phyloP scores from a whole-genome alignment of 2,797 vertebrate species.

The Cirrhinus mrigala region DNA sequence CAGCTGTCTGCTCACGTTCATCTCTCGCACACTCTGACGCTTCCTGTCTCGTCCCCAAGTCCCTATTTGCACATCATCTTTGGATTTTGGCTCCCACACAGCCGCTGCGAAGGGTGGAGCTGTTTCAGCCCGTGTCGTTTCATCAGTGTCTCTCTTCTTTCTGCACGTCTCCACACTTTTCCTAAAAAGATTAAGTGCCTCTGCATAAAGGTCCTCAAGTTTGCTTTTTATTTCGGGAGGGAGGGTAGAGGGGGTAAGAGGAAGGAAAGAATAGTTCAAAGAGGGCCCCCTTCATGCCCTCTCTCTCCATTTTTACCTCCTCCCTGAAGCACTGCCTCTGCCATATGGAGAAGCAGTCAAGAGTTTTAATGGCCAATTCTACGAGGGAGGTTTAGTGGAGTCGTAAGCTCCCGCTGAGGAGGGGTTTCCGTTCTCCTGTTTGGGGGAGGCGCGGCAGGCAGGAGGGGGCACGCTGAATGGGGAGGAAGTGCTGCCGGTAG shows the following conservation, averaged over 20 bases:
- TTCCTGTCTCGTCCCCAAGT: slow-evolving; percentile 71
- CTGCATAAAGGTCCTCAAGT: slow-evolving; percentile 62
- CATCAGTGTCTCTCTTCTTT: slow-evolving; percentile 52
- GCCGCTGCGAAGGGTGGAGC: slow-evolving; percentile 68
- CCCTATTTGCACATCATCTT: slow-evolving; percentile 73
- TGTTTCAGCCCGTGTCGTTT: slow-evolving; percentile 67
- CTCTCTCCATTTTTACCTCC: slow-evolving; percentile 46
- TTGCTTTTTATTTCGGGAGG: slow-evolving; percentile 43
- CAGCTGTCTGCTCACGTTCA: slow-evolving; percentile 74
- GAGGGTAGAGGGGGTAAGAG: slow-evolving; percentile 47
- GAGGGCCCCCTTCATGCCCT: slow-evolving; percentile 45
- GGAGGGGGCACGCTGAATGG: slow-evolving; percentile 78
- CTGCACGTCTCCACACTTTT: slow-evolving; percentile 58
- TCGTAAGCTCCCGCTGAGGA: slow-evolving; percentile 77
- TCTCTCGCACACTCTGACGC: slow-evolving; percentile 68
- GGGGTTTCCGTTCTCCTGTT: slow-evolving; percentile 86
- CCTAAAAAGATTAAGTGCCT: slow-evolving; percentile 60
- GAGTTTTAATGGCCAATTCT: slow-evolving; percentile 69
- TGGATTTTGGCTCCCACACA: slow-evolving; percentile 75
- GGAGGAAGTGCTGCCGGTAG: slow-evolving; percentile 85
- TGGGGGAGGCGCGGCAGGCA: slow-evolving; percentile 84
- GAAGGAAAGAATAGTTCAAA: slow-evolving; percentile 63
- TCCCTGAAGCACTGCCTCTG: slow-evolving; percentile 53
- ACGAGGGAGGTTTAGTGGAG: slow-evolving; percentile 84
- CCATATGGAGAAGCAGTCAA: slow-evolving; percentile 58